Evolutionary conservation across 2,888 invertebrate genomes (phyloP).

Genomic region (Cantharis rufa): DNA sequence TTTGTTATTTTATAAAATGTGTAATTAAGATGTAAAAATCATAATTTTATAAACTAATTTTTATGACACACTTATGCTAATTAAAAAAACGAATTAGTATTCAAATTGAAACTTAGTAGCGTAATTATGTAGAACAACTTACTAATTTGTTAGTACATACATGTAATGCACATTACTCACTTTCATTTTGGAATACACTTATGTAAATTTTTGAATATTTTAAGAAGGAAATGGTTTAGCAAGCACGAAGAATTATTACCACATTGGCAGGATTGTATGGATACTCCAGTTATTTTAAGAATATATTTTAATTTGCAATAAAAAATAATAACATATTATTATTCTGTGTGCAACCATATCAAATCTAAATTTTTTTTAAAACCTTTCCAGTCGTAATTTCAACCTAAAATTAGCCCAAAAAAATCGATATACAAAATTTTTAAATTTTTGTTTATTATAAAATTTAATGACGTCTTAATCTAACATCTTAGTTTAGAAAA

Average conservation of each 20-base stretch:
- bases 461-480: background rate
- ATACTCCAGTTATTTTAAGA: background rate
- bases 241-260: background rate
- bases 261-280: background rate
- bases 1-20: background rate
- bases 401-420: background rate
- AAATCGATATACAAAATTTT: background rate
- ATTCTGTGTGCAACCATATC: too few species aligned
- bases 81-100: background rate
- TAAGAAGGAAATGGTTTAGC: background rate
- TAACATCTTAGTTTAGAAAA: background rate
- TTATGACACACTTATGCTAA: background rate
- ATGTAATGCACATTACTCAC: constrained; percentile 4
- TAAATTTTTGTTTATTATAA: background rate
- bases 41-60: background rate
- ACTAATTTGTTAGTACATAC: background rate
- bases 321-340: background rate
- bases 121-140: background rate
- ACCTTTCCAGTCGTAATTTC: background rate
- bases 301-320: background rate
- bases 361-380: too few species aligned
- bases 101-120: background rate
- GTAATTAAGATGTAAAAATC: background rate
- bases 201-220: background rate
- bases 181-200: background rate